These are phyloP conservation scores for Ladona fulva DNA, from an alignment of 1,140 invertebrate species.

Conservation along the genomic window DNA sequence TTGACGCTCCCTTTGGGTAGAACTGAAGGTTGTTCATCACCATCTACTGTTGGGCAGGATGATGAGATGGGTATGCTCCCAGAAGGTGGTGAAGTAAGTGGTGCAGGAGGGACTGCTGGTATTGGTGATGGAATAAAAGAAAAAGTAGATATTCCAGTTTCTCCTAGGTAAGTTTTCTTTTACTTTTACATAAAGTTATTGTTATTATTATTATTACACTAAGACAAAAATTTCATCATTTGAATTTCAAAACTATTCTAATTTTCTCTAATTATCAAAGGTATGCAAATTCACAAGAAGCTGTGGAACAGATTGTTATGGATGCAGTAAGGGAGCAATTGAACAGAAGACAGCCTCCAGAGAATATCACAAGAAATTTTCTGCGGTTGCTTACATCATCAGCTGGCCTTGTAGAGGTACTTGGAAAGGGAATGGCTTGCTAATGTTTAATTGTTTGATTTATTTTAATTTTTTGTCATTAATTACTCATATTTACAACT, in stretches of 20 bases:
- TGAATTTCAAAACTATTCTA: too few relatives aligned
- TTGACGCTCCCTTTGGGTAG: conserved; percentile 13
- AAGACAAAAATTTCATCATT: too few relatives aligned
- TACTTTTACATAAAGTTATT: too few relatives aligned
- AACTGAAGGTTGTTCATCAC: conserved; percentile 31
- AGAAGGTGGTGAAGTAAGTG: conserved; percentile 18
- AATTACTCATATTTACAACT: too few relatives aligned
- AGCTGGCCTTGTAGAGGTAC: conserved; percentile 71
- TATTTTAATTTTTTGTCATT: neutral
- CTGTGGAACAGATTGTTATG: conserved; percentile 71
- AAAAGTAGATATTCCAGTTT: conserved; percentile 21
- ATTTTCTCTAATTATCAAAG: conserved; percentile 32
- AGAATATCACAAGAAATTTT: conserved; percentile 80
- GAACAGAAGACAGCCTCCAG: conserved; percentile 69
- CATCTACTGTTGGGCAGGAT: conserved; percentile 44
- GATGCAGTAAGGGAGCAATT: conserved; percentile 84
- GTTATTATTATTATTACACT: too few relatives aligned
- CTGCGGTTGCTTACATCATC: conserved; percentile 73
- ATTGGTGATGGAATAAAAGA: conserved; percentile 12
- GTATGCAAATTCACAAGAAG: conserved; percentile 53
- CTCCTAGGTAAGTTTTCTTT: conserved; percentile 17
- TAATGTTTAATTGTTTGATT: neutral
- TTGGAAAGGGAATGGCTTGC: too few relatives aligned
- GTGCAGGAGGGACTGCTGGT: conserved; percentile 15
- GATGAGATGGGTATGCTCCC: conserved; percentile 40